Percentiles rank a stretch among this genome's conserved stretches.
Evolutionary conservation across 2,113 vertebrate genomes (phyloP).

Genomic region (Ahaetulla prasina): DNA sequence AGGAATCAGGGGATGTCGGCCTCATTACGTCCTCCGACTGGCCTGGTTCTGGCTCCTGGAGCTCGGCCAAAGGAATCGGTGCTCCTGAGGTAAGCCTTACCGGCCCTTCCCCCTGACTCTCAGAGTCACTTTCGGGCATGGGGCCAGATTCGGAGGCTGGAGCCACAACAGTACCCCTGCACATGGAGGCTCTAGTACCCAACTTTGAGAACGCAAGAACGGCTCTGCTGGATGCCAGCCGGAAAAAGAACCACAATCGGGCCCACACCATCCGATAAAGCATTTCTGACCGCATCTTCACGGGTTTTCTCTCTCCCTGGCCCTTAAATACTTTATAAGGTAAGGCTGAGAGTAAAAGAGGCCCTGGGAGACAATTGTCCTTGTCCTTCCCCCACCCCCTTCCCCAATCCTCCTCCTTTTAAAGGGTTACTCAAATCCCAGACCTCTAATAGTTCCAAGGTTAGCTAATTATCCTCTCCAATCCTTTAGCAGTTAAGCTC

Average conservation of each 20-base stretch:
- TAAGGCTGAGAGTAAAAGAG: neutral
- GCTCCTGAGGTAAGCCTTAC: too few species aligned
- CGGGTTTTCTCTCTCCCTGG: neutral
- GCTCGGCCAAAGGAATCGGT: too few species aligned
- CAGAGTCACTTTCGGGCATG: too few species aligned
- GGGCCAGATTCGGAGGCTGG: too few species aligned
- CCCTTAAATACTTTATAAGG: neutral
- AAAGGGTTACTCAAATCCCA: neutral
- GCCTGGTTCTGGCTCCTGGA: too few species aligned
- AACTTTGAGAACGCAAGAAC: neutral
- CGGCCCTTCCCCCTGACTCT: too few species aligned
- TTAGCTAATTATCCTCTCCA: neutral
- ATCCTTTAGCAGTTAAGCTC: neutral
- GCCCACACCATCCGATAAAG: neutral
- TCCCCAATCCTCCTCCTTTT: neutral
- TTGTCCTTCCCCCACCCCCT: neutral
- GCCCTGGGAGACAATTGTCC: neutral
- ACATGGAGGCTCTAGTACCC: neutral
- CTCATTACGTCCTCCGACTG: too few species aligned
- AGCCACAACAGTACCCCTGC: too few species aligned
- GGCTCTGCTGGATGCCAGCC: neutral
- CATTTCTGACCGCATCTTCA: neutral
- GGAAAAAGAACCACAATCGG: neutral
- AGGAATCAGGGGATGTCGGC: too few species aligned
- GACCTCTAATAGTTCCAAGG: neutral